Percentiles rank a stretch among this genome's conserved stretches.
phyloP scores from a whole-genome alignment of 2,797 vertebrate genomes.

The Labeo calbasu region DNA sequence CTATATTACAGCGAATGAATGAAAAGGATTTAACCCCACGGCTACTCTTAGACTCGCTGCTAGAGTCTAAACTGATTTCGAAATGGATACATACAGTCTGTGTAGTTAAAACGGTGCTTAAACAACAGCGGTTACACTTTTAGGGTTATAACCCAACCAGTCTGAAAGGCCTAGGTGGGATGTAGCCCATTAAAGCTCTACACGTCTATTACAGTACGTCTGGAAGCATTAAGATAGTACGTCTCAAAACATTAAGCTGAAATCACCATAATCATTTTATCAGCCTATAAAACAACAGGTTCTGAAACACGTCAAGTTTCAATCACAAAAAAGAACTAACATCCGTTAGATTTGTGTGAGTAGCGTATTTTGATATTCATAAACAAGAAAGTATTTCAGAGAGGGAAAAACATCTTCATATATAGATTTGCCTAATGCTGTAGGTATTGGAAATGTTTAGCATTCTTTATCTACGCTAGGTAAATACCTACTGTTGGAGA shows the following conservation, averaged over 20 bases:
- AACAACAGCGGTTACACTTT: conserved; percentile 13
- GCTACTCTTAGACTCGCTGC: conserved; percentile 37
- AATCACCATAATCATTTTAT: neutral
- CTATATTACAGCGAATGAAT: conserved; percentile 53
- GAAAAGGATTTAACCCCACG: conserved; percentile 53
- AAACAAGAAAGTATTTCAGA: conserved; percentile 46
- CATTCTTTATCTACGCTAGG: conserved; percentile 82
- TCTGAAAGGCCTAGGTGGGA: conserved; percentile 48
- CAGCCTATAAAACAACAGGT: conserved; percentile 10
- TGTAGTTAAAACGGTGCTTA: conserved; percentile 10
- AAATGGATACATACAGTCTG: conserved; percentile 26
- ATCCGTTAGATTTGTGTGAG: neutral
- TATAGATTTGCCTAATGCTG: conserved; percentile 73
- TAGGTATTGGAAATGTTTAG: conserved; percentile 78
- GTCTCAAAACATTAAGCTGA: conserved; percentile 16
- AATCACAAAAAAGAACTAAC: neutral
- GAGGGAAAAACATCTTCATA: conserved; percentile 57
- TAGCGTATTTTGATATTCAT: conserved; percentile 6
- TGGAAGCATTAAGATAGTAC: conserved; percentile 11
- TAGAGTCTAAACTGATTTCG: conserved; percentile 48
- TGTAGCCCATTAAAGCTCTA: conserved; percentile 53
- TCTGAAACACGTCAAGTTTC: neutral
- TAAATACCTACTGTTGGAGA: conserved; percentile 83
- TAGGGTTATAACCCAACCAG: conserved; percentile 34
- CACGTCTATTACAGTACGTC: conserved; percentile 40